phyloP scores from a whole-genome alignment of 2,113 vertebrate species.

The Onychostoma macrolepis region DNA sequence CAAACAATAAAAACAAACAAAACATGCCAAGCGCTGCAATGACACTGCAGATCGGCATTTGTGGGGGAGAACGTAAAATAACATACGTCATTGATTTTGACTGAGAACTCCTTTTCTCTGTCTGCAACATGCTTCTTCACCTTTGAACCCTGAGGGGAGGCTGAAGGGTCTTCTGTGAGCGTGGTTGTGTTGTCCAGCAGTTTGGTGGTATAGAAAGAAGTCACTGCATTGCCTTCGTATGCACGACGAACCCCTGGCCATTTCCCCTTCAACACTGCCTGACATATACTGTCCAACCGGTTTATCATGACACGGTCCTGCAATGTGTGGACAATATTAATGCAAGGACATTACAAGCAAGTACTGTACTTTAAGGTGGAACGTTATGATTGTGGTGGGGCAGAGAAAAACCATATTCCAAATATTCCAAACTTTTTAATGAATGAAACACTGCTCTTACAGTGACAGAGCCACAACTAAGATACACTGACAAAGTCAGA shows the following conservation, averaged over 20 bases:
- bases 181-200: constrained; percentile 83
- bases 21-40: constrained; percentile 45
- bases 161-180: constrained; percentile 86
- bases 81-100: constrained; percentile 99
- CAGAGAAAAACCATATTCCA: neutral
- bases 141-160: constrained; percentile 97
- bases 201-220: constrained; percentile 98
- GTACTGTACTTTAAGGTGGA: neutral
- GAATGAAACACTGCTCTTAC: neutral
- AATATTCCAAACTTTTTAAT: neutral
- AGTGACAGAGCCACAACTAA: neutral
- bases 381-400: neutral
- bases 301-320: constrained; percentile 99
- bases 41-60: constrained; percentile 43
- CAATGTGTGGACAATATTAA: neutral
- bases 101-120: constrained; percentile 98
- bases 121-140: constrained; percentile 99
- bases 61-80: constrained; percentile 85
- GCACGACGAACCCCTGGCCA: constrained; percentile 89
- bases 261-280: constrained; percentile 96
- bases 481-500: neutral
- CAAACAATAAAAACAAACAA: constrained; percentile 38
- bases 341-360: neutral
- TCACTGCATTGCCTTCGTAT: constrained; percentile 87
- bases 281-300: constrained; percentile 96